A percentile compares a stretch with the other conserved stretches of the same genome.
Conservation (phyloP, 2,797 vertebrate genomes). For the Chaunax sp. region DNA sequence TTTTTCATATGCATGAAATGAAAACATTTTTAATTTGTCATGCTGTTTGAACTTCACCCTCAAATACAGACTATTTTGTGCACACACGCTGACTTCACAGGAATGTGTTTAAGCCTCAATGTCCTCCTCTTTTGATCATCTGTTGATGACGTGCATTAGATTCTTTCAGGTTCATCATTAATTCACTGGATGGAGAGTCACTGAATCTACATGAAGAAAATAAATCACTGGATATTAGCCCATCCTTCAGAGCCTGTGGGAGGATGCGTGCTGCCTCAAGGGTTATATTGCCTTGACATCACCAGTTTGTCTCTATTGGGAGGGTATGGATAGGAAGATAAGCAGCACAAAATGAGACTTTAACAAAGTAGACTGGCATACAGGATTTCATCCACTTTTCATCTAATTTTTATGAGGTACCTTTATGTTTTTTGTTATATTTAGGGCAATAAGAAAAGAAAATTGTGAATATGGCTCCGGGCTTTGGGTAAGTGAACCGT, state of each 20-base stretch:
- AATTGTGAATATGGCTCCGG: too few relatives aligned
- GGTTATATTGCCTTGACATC: slow-evolving; percentile 21
- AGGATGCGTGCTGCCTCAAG: slow-evolving; percentile 12
- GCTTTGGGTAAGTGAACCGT: too few relatives aligned
- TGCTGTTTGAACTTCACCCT: slow-evolving; percentile 33
- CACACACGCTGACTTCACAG: slow-evolving; percentile 23
- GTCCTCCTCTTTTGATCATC: slow-evolving; percentile 56
- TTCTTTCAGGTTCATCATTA: slow-evolving; percentile 55
- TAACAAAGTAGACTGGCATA: background rate
- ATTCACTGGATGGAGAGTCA: slow-evolving; percentile 43
- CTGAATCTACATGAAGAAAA: slow-evolving; percentile 20
- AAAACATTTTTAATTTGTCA: slow-evolving; percentile 34
- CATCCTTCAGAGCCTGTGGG: slow-evolving; percentile 11
- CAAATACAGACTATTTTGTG: background rate
- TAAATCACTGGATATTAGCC: slow-evolving; percentile 40
- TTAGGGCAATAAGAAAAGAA: too few relatives aligned
- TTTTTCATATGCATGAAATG: slow-evolving; percentile 2
- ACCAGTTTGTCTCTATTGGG: background rate
- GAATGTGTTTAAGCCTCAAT: slow-evolving; percentile 29
- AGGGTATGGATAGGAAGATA: background rate
- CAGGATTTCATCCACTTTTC: too few relatives aligned
- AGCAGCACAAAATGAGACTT: background rate
- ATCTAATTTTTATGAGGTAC: background rate
- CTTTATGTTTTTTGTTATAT: background rate
- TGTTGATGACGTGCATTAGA: slow-evolving; percentile 46